Base-by-base conservation (phyloP, 2,113 vertebrate species). In the Ahaetulla prasina region DNA sequence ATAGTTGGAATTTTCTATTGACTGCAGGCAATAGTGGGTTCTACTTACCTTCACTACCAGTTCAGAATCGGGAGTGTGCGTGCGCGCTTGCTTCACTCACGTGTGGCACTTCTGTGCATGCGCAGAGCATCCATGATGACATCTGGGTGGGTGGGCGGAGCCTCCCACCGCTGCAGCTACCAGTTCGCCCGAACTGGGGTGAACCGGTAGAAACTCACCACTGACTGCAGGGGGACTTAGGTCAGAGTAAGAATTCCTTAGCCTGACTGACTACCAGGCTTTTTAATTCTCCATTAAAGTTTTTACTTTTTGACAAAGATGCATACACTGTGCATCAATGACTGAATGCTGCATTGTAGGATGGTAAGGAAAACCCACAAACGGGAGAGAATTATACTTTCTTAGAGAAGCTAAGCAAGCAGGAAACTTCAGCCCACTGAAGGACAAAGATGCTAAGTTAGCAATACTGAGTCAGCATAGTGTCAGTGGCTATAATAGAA, bases 371-470 rank as follows among this genome's bases (percentile, higher is more conserved):
- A 57, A 88, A 90, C 89, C 89, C 94, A 95, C 96, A 93, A 94
- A 57, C 3, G 22, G 43, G 50, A 97, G 92, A 94, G 96, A 96
- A 97, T 95, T 95, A 91, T 74, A 93, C 47, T 91, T 96, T 95
- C 94, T 96, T 96, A 96, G 95, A 95, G 96, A 95, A 94, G 94
- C 95, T 93, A 95, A 95, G 93, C 96, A 97, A 96, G 96, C 91
- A 95, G 94, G 96, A 96, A 95, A 93, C 92, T 95, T 91, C 68
- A 96, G 92, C 49, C 93, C 90, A 55, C 92, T 94, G 91, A 93
- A 96, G 96, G 91, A 14, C 92, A 93, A 96, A 97, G 94, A 93
- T 97, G 96, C 96, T 97, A 97, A 97, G 92, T 95, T 95, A 94
- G 96, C 94, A 95, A 87, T 89, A 92, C 91, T 50, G 90, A 68